Evolutionary conservation across 2,888 invertebrate species (phyloP), one percentile per base, ranked within the genome.

Genomic region (Lepas anatifera): DNA sequence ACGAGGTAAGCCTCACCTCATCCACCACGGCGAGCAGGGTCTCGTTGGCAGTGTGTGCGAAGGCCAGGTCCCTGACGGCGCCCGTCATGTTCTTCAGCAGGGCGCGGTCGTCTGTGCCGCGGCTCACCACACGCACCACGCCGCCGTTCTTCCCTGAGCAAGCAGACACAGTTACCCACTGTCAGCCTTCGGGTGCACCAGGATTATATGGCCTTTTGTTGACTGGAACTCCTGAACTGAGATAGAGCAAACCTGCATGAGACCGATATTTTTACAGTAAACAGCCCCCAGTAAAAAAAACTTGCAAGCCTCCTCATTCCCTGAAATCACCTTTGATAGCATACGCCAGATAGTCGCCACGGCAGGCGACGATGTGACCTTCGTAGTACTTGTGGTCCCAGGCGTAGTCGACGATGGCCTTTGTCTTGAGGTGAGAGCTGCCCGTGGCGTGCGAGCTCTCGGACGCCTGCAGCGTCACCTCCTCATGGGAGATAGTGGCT

Each of bases 321-420:
- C n/a, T n/a, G n/a, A n/a, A 75, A 76, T 79, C 81, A 93, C 94
- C 90, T 87, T 90, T 93, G 73, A 96, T 88, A 72, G 89, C 90
- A 81, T 95, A 96, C 0, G 96, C 96, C 74, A 95, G 83, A 79
- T 89, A 90, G 77, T 89, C 88, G 70, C 92, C 90, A 77, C 87
- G 87, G 76, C 89, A 86, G 79, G 95, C 92, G 52, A 96, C 85
- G 71, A 96, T 82, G 78, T 92, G 91, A 0, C 96, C 95, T 0
- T 87, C 84, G 77, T 94, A 93, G 78, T 90, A 89, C 76, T 89
- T 87, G 66, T 89, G 85, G 78, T 95, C 95, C 96, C 96, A 96
- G 74, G 89, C 90, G 79, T 91, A 95, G 77, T 95, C 94, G 32
- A 95, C 94, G 67, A 94, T 85, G 79, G 90, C 92, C 77, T 89